Evolutionary conservation across 2,797 vertebrate species (phyloP).

Genomic region (Glossophaga mutica): DNA sequence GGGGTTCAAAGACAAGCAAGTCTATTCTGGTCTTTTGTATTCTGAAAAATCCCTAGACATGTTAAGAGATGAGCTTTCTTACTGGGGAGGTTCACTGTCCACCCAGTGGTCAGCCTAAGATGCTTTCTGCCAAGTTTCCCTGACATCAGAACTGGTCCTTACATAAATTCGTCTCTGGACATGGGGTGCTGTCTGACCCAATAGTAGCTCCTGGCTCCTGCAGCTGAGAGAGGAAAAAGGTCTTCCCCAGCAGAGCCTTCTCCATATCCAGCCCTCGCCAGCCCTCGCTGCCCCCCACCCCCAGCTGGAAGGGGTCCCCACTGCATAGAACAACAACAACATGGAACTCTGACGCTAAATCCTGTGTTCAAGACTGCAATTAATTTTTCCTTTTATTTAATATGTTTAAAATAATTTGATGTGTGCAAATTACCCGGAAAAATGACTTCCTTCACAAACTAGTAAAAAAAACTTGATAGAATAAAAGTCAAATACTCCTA

Average conservation of each 20-base stretch:
- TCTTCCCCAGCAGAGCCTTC: neutral
- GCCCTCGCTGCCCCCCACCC: too few relatives aligned
- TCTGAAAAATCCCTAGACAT: neutral
- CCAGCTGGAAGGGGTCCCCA: too few relatives aligned
- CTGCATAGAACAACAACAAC: neutral
- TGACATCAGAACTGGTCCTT: neutral
- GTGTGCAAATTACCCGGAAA: neutral
- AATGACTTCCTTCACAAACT: neutral
- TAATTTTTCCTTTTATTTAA: neutral
- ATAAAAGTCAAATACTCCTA: neutral
- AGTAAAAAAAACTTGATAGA: neutral
- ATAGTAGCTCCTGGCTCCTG: neutral
- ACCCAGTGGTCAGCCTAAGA: neutral
- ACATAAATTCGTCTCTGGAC: neutral
- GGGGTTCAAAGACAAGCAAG: neutral
- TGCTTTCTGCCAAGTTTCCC: neutral
- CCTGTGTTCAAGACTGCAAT: neutral
- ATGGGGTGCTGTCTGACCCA: neutral
- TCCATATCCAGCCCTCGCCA: neutral
- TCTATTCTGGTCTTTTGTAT: neutral
- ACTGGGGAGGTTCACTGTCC: neutral
- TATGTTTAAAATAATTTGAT: conserved; percentile 15
- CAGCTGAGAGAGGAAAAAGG: neutral
- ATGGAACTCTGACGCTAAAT: neutral
- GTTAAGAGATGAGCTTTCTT: neutral